Conservation (phyloP, 1,140 invertebrate species). For the Cherax destructor region DNA sequence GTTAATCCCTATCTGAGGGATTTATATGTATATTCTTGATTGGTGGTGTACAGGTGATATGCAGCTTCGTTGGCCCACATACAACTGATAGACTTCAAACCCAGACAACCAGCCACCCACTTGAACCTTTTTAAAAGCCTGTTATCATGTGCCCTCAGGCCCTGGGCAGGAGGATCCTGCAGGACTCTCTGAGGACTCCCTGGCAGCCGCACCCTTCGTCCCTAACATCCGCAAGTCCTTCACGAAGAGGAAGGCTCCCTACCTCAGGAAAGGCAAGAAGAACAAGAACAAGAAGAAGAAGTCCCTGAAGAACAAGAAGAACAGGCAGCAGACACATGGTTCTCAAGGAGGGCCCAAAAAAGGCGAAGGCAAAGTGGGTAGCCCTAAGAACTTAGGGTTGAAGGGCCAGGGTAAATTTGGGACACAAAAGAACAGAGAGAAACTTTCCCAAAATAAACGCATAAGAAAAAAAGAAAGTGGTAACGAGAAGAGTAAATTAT, state of each 20-base stretch:
- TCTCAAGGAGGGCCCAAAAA: background rate
- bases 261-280: conserved; percentile 54
- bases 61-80: no score
- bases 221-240: conserved; percentile 59
- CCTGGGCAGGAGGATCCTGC: background rate
- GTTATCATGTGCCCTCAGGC: background rate
- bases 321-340: conserved; percentile 4
- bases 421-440: background rate
- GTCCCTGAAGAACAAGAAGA: conserved; percentile 4
- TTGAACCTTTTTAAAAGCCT: no score
- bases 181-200: background rate
- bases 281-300: conserved; percentile 48
- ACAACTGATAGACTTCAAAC: no score
- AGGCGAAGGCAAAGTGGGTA: background rate
- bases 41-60: no score
- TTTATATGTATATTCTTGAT: no score
- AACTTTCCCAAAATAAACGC: background rate
- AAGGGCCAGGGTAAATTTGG: background rate
- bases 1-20: no score
- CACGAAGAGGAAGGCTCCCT: conserved; percentile 53
- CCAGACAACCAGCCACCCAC: no score
- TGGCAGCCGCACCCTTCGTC: conserved; percentile 34
- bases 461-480: background rate
- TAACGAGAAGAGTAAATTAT: background rate
- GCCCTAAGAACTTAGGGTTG: background rate